Base-by-base conservation (phyloP, 2,113 vertebrate genomes). In the Gnathonemus longibarbis region DNA sequence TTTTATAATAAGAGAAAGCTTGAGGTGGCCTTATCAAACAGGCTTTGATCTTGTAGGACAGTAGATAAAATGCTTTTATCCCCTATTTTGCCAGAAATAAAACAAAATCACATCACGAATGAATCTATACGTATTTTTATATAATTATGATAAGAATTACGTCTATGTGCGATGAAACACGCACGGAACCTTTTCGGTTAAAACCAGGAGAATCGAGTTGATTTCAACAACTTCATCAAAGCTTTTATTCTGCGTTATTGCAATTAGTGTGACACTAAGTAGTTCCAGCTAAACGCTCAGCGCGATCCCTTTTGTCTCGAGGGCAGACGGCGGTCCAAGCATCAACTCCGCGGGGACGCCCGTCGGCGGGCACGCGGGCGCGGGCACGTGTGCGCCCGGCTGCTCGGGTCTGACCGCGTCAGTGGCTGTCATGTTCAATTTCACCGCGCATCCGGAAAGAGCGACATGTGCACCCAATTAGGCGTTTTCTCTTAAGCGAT, bases 401-500 rank as follows among this genome's bases (percentile, higher is more conserved):
- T 42, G 74, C 74, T 31, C 15, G 48, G 2, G 46, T 49, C 24
- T 49, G 84, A n/a, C 84, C 24, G 83, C 83, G 19, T 45, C 19
- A 48, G 21, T 49, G 84, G 24, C 46, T 86, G 84, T 86, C 45
- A 49, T 50, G 24, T 86, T 86, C 45, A 49, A 50, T 50, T 48
- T 50, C 24, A 49, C 84, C 24, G 84, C 24, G 46, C 21, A 50
- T 27, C 45, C 4, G 48, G n/a, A 80, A 80, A 80, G 74, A 80
- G 74, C 31, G 74, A 80, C 74, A 80, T 42, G 62, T 80, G 74
- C 74, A 48, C 21, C 45, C 84, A 48, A 48, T 84, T 86, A 86
- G 48, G 84, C 84, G 24, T 86, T 48, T 86, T 50, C 84, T 86
- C 84, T 27, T 48, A 49, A 86, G 84, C 84, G 84, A 50, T 86